Percentiles rank a stretch among this genome's conserved stretches.
Conservation (phyloP, 2,888 invertebrate species). For the Chaitophorus viminalis region DNA sequence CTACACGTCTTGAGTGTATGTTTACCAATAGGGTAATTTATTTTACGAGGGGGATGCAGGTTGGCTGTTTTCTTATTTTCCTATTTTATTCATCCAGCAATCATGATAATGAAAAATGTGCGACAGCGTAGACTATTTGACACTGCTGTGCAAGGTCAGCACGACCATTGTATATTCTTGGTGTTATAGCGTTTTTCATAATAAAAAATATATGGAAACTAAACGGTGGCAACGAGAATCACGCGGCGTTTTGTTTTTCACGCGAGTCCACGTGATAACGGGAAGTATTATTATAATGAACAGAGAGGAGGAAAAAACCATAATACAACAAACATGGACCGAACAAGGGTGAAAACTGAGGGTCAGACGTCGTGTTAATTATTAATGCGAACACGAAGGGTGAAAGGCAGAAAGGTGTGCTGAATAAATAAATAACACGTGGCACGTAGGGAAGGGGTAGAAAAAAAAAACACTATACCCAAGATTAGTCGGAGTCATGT, state of each 20-base stretch:
- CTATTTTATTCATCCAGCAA: too few relatives aligned
- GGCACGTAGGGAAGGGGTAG: too few relatives aligned
- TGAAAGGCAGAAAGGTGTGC: slow-evolving; percentile 6
- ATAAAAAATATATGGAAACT: too few relatives aligned
- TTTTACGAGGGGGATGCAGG: too few relatives aligned
- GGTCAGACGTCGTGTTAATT: slow-evolving; percentile 54
- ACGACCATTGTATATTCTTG: too few relatives aligned
- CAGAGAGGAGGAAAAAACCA: not conserved
- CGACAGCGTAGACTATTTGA: too few relatives aligned
- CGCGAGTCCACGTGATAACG: not conserved
- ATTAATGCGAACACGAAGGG: slow-evolving; percentile 37
- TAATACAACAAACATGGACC: not conserved
- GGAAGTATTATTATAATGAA: not conserved
- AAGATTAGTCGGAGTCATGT: slow-evolving; percentile 45
- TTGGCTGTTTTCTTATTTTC: too few relatives aligned
- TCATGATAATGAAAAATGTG: too few relatives aligned
- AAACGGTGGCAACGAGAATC: not conserved
- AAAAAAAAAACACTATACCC: slow-evolving; percentile 25
- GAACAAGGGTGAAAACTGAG: slow-evolving; percentile 51
- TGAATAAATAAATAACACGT: slow-evolving; percentile 35
- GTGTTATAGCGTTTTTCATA: too few relatives aligned
- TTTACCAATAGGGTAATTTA: too few relatives aligned
- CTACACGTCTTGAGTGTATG: too few relatives aligned
- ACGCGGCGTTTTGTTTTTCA: not conserved
- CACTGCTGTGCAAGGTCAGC: too few relatives aligned